Conservation (phyloP, 1,140 invertebrate species). For the Copidosoma floridanum region DNA sequence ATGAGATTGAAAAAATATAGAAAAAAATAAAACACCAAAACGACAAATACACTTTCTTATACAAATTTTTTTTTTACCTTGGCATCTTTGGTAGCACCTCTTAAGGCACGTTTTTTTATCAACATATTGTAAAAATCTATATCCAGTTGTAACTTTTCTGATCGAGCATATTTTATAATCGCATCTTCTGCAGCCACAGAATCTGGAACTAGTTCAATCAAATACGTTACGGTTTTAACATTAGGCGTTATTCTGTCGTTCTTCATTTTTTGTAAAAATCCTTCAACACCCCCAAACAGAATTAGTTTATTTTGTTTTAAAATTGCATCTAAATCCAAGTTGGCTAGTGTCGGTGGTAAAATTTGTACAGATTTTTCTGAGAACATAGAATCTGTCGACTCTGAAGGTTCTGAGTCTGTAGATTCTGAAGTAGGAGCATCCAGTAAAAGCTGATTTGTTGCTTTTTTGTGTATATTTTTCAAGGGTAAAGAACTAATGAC, state of each 20-base stretch:
- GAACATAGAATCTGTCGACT: background rate
- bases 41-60: background rate
- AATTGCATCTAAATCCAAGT: conserved; percentile 34
- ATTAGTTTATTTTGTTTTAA: conserved; percentile 65
- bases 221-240: conserved; percentile 75
- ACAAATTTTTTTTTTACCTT: conserved; percentile 57
- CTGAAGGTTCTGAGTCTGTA: background rate
- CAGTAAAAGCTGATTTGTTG: background rate
- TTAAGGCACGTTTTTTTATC: conserved; percentile 73
- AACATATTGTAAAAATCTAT: conserved; percentile 83
- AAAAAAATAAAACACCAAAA: conserved; percentile 17
- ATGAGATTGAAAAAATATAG: conserved; percentile 31
- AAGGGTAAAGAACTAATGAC: conserved; percentile 28
- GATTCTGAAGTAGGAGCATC: background rate
- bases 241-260: conserved; percentile 66
- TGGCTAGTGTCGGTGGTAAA: background rate
- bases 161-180: conserved; percentile 59
- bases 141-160: conserved; percentile 62
- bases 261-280: conserved; percentile 74
- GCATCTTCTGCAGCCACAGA: conserved; percentile 64
- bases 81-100: conserved; percentile 66
- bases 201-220: conserved; percentile 71
- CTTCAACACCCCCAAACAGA: conserved; percentile 75
- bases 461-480: conserved; percentile 4
- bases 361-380: background rate